phyloP scores from a whole-genome alignment of 2,888 invertebrate species.

The Lasioglossum oenotherae region DNA sequence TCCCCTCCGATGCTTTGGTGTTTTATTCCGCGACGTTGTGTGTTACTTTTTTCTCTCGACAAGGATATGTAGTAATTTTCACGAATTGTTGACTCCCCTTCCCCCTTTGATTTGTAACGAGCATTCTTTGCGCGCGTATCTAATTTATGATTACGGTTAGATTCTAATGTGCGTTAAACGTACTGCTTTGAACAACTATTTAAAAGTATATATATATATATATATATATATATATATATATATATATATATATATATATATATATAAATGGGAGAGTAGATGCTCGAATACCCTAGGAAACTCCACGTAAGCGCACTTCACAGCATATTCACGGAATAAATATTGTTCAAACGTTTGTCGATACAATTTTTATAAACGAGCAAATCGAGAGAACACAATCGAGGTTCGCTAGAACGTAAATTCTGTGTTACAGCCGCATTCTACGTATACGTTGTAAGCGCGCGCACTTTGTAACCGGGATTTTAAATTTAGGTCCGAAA shows the following conservation, averaged over 20 bases:
- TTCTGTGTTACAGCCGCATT: constrained; percentile 43
- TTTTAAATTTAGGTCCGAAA: constrained; percentile 28
- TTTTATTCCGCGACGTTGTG: constrained; percentile 56
- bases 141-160: constrained; percentile 35
- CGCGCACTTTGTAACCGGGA: constrained; percentile 35
- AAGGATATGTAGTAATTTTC: constrained; percentile 18
- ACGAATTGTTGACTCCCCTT: constrained; percentile 30
- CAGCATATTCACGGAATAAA: constrained; percentile 43
- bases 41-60: constrained; percentile 42
- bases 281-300: constrained; percentile 26
- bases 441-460: constrained; percentile 37
- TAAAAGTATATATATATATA: constrained; percentile 21
- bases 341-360: constrained; percentile 43
- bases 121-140: constrained; percentile 45
- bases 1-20: constrained; percentile 26
- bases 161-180: constrained; percentile 32
- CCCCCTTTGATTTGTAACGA: constrained; percentile 34
- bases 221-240: constrained; percentile 7
- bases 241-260: neutral
- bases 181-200: constrained; percentile 33
- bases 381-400: constrained; percentile 9
- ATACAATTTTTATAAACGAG: constrained; percentile 47
- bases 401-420: constrained; percentile 22
- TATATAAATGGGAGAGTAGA: constrained; percentile 36
- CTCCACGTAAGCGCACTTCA: constrained; percentile 27